Evolutionary conservation across 2,888 invertebrate species (phyloP).

Genomic region (Pachymerium ferrugineum): DNA sequence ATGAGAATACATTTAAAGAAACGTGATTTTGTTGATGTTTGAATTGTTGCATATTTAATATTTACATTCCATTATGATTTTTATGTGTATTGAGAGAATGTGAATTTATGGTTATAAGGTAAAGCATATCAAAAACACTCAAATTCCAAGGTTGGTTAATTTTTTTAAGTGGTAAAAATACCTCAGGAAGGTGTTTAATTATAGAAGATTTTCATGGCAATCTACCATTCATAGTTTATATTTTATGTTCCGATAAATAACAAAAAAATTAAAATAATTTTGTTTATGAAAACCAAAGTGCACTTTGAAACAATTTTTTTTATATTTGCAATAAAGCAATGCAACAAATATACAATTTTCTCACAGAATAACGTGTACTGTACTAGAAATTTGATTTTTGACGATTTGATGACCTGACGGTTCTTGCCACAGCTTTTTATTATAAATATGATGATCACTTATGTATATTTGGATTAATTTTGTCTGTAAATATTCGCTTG

Average conservation of each 20-base stretch:
- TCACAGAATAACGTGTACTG: not conserved
- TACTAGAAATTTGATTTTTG: not conserved
- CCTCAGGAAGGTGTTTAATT: constrained; percentile 19
- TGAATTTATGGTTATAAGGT: not conserved
- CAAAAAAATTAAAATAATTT: not conserved
- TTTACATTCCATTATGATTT: not conserved
- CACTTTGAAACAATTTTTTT: constrained; percentile 2
- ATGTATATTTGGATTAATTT: constrained; percentile 18
- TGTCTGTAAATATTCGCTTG: constrained; percentile 14
- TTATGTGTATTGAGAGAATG: not conserved
- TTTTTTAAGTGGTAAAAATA: not conserved
- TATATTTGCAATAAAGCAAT: constrained; percentile 16
- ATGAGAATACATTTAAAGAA: not conserved
- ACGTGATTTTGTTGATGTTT: not conserved
- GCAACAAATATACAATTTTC: not conserved
- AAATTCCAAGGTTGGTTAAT: not conserved
- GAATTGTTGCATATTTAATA: not conserved
- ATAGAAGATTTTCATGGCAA: not conserved
- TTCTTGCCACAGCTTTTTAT: not conserved
- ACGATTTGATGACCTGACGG: not conserved
- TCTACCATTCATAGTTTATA: not conserved
- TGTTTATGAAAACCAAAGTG: constrained; percentile 2
- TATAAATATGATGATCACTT: not conserved
- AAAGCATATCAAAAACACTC: not conserved
- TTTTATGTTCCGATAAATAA: not conserved